Conservation (phyloP, 2,888 invertebrate species). For the Ochropacha duplaris region DNA sequence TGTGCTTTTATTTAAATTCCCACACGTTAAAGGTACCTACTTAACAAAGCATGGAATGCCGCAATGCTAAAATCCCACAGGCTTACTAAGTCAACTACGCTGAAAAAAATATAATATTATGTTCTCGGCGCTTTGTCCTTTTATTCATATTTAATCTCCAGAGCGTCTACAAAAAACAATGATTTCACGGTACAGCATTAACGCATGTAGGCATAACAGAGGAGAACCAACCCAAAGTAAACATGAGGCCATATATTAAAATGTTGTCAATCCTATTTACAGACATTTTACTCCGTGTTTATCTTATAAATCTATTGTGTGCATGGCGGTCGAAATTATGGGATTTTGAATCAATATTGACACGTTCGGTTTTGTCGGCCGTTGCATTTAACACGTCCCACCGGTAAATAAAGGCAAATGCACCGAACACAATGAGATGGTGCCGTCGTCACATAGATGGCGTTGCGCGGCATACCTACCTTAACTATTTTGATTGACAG, state of each 20-base stretch:
- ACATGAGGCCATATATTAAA: slow-evolving; percentile 80
- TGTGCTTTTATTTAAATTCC: slow-evolving; percentile 40
- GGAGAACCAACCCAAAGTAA: slow-evolving; percentile 72
- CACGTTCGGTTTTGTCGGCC: slow-evolving; percentile 67
- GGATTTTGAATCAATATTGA: slow-evolving; percentile 80
- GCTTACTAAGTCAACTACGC: slow-evolving; percentile 66
- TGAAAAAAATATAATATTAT: slow-evolving; percentile 65
- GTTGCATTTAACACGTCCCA: slow-evolving; percentile 80
- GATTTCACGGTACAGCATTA: slow-evolving; percentile 82
- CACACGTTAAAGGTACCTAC: slow-evolving; percentile 55
- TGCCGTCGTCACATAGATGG: slow-evolving; percentile 52
- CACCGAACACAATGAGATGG: slow-evolving; percentile 35
- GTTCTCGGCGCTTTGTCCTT: slow-evolving; percentile 73
- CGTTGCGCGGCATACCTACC: slow-evolving; percentile 38
- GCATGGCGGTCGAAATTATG: slow-evolving; percentile 80
- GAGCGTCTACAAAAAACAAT: slow-evolving; percentile 77
- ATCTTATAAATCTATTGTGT: slow-evolving; percentile 82
- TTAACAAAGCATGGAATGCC: slow-evolving; percentile 53
- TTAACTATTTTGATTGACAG: no score
- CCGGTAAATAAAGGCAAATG: slow-evolving; percentile 41
- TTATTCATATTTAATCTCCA: slow-evolving; percentile 80
- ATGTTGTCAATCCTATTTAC: slow-evolving; percentile 82
- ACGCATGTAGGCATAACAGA: slow-evolving; percentile 81
- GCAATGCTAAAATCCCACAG: slow-evolving; percentile 64
- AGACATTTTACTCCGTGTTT: slow-evolving; percentile 81